phyloP scores from a whole-genome alignment of 2,888 invertebrate species.

The Noctua fimbriata region DNA sequence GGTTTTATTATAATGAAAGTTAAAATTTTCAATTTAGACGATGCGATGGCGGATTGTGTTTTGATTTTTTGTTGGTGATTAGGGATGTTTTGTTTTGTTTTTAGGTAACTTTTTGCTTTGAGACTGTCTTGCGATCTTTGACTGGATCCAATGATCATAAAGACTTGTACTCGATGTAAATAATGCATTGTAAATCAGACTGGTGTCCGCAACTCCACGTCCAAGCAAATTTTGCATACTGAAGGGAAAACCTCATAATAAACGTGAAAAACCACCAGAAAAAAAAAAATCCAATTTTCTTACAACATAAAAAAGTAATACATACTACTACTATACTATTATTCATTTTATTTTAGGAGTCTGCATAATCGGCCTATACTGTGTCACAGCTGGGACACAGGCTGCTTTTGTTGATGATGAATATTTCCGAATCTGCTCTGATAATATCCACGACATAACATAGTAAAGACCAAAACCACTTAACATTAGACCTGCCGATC shows the following conservation, averaged over 20 bases:
- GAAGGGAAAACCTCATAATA: neutral
- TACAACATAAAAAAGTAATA: neutral
- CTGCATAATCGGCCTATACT: neutral
- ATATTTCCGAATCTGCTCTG: neutral
- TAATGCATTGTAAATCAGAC: neutral
- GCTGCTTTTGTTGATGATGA: neutral
- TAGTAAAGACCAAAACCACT: neutral
- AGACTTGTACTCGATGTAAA: neutral
- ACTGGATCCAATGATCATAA: neutral
- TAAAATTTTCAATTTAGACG: slow-evolving; percentile 62
- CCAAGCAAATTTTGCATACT: neutral
- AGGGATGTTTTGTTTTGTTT: slow-evolving; percentile 7
- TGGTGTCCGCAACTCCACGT: neutral
- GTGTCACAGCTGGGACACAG: neutral
- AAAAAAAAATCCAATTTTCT: neutral
- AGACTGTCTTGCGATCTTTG: neutral
- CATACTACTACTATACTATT: neutral
- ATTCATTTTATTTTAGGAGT: neutral
- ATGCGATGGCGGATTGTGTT: slow-evolving; percentile 34
- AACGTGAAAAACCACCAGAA: neutral
- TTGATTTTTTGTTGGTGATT: slow-evolving; percentile 33
- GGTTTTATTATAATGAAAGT: slow-evolving; percentile 60
- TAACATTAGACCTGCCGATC: neutral
- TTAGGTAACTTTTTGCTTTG: neutral
- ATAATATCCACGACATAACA: neutral